Evolutionary conservation across 2,888 invertebrate genomes (phyloP), one percentile per base, ranked within the genome.

Genomic region (Apoda limacodes): DNA sequence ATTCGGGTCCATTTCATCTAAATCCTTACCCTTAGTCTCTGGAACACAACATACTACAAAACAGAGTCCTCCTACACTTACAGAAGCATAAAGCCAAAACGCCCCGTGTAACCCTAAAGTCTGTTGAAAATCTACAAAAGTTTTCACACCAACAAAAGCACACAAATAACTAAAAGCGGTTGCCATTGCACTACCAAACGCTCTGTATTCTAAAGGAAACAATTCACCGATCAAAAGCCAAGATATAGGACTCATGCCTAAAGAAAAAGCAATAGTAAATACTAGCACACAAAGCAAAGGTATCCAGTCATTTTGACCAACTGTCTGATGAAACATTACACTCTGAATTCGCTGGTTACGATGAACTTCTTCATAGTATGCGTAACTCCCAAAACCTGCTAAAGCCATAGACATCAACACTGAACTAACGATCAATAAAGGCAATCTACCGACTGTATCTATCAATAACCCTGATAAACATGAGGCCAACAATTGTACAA

Each of bases 41-140:
- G 95, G 95, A 5, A 95, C 91, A 59, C 88, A 90, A 53, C 89
- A 88, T 3, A 90, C 89, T 2, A 94, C 90, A 63, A 94, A 95
- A 59, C 92, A 88, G 7, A 93, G 75, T 10, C 93, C 91, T 13
- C 89, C 84, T 0, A 92, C 86, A 25, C 93, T 91, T 54, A 93
- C 87, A 30, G 88, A 88, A 0, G 93, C 90, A 64, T 94, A 95
- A 40, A 95, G 75, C 90, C 92, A 93, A 66, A 95, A 95, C 2
- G 93, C 91, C 1, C 93, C 93, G 55, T 91, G 88, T 17, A 92
- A 68, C 1, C 92, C 91, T 14, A 93, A 70, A 27, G 85, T 69
- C 61, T 89, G 81, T 35, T 90, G 88, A 55, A 93, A 90, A 64
- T 93, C 92, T 39, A 92, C 88, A 61, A 92, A 93, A 4, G 92